Percentiles rank a stretch among this genome's conserved stretches.
phyloP scores from a whole-genome alignment of 1,140 invertebrate species.

The Phenacoccus solenopsis region DNA sequence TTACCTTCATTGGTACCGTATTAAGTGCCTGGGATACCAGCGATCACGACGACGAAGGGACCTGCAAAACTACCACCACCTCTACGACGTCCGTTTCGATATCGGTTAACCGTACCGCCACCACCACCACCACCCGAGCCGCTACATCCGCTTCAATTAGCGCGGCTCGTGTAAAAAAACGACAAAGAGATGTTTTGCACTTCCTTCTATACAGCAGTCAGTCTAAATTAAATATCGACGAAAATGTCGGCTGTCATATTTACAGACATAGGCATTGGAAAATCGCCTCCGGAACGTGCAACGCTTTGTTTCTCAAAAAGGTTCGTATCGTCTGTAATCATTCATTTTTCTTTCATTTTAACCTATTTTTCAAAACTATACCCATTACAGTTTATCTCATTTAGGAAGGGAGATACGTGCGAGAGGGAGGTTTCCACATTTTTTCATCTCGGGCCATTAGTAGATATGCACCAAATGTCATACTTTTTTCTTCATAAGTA shows the following conservation, averaged over 20 bases:
- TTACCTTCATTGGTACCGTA: constrained; percentile 53
- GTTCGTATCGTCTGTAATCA: too few relatives aligned
- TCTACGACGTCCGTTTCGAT: constrained; percentile 7
- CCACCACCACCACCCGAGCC: background rate
- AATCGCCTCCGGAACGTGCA: constrained; percentile 55
- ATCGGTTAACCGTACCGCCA: background rate
- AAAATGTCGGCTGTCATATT: constrained; percentile 25
- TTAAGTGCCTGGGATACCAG: constrained; percentile 28
- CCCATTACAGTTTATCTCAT: too few relatives aligned
- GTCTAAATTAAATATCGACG: constrained; percentile 23
- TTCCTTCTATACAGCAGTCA: constrained; percentile 24
- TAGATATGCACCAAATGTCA: too few relatives aligned
- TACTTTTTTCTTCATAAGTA: too few relatives aligned
- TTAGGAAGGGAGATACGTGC: too few relatives aligned
- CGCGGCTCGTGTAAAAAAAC: constrained; percentile 16
- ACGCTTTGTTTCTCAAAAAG: constrained; percentile 59
- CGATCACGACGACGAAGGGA: background rate
- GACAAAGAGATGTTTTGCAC: constrained; percentile 21
- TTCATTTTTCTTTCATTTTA: too few relatives aligned
- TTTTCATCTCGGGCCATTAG: too few relatives aligned
- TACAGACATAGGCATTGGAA: constrained; percentile 53
- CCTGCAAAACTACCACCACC: background rate
- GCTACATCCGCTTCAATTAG: constrained; percentile 18
- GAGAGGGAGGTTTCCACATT: too few relatives aligned
- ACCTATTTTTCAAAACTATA: too few relatives aligned